A percentile compares a stretch with the other conserved stretches of the same genome.
These are phyloP conservation scores for Dermatemys mawii DNA, from an alignment of 2,113 vertebrate species.

Conservation along the genomic window DNA sequence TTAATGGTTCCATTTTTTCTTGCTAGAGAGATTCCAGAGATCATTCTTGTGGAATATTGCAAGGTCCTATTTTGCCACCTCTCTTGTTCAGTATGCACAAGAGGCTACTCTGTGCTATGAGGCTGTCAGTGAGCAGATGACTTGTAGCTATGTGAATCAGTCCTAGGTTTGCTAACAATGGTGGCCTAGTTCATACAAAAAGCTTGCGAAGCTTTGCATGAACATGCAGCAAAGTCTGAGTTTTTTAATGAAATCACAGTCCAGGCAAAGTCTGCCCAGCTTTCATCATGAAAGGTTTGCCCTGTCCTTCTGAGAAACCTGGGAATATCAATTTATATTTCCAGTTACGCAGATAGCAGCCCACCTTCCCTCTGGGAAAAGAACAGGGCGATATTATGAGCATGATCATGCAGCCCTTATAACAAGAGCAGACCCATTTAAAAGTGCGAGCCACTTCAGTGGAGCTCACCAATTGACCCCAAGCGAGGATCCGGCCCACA, in stretches of 20 bases:
- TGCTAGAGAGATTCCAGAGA: fast-evolving
- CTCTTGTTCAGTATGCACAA: neutral
- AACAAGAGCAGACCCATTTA: constrained; percentile 51
- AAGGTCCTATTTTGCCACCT: fast-evolving
- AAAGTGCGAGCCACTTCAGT: neutral
- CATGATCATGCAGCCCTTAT: neutral
- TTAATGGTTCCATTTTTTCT: neutral
- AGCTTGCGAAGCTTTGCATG: neutral
- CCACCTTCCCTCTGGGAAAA: constrained; percentile 33
- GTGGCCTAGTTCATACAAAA: neutral
- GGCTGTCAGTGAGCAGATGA: fast-evolving
- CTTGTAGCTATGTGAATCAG: fast-evolving
- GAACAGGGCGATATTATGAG: constrained; percentile 2
- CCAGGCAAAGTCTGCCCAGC: neutral
- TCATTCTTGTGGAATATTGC: fast-evolving
- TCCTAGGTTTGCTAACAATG: neutral
- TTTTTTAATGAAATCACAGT: neutral
- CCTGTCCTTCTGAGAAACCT: neutral
- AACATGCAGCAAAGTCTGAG: neutral
- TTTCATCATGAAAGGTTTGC: constrained; percentile 21
- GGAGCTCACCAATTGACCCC: neutral
- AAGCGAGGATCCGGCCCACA: constrained; percentile 32
- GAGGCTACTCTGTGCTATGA: fast-evolving
- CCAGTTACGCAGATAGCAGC: constrained; percentile 24
- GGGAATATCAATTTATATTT: neutral